Percentiles rank a stretch among this genome's conserved stretches.
These are phyloP conservation scores for Aethes cnicana DNA, from an alignment of 2,888 invertebrate species.

Conservation along the genomic window DNA sequence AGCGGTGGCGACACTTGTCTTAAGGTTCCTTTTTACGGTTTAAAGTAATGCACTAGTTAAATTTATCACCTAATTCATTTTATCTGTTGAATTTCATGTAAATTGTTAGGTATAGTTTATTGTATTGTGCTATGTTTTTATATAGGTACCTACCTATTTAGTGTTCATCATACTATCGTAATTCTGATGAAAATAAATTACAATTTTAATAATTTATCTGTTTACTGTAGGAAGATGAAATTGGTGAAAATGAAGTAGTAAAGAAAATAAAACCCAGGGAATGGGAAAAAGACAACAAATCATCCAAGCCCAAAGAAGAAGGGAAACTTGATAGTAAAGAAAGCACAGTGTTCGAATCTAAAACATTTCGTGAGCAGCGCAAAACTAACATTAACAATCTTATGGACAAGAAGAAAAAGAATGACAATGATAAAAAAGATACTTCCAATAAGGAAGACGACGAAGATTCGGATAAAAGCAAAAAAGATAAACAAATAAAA, in stretches of 20 bases:
- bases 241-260: slow-evolving; percentile 65
- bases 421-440: slow-evolving; percentile 70
- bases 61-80: slow-evolving; percentile 8
- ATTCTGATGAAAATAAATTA: neutral
- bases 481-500: slow-evolving; percentile 70
- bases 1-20: slow-evolving; percentile 69
- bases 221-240: slow-evolving; percentile 68
- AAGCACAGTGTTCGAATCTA: slow-evolving; percentile 67
- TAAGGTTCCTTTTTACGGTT: slow-evolving; percentile 51
- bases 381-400: slow-evolving; percentile 56
- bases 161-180: slow-evolving; percentile 4
- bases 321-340: slow-evolving; percentile 57
- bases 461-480: slow-evolving; percentile 67
- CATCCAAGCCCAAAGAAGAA: slow-evolving; percentile 62
- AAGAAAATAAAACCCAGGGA: slow-evolving; percentile 76
- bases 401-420: slow-evolving; percentile 73
- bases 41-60: slow-evolving; percentile 1
- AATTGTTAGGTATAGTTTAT: neutral
- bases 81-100: slow-evolving; percentile 6
- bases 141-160: neutral
- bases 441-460: slow-evolving; percentile 68
- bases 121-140: neutral
- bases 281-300: slow-evolving; percentile 73
- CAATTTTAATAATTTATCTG: slow-evolving; percentile 3
- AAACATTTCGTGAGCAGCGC: slow-evolving; percentile 69